Evolutionary conservation across 2,113 vertebrate genomes (phyloP), one percentile per base, ranked within the genome.

Genomic region (Zapus hudsonius): DNA sequence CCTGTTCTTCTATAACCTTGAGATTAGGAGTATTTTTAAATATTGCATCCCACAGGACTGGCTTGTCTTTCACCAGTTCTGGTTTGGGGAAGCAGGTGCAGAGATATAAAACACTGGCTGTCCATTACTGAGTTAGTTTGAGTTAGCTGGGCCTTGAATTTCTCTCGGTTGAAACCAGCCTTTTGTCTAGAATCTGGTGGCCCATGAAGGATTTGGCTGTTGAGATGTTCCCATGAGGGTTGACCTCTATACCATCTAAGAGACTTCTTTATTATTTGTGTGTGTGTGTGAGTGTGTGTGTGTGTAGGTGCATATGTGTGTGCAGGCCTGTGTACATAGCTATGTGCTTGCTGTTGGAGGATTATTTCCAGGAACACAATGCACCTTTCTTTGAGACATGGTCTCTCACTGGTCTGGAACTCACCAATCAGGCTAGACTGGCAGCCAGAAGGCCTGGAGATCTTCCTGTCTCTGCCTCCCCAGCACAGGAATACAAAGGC

Each of bases 201-300:
- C 9, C 69, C 47, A 8, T 0, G 3, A 0, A 29, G 5, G 3
- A 15, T 23, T 7, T 0, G 5, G 11, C 52, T 5, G 22, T 22
- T 1, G 25, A 74, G 20, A 11, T 8, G 2, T 27, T 3, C 57
- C 55, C 20, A 19, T 36, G 11, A 59, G 7, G 23, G 38, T 12
- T 0, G 29, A 63, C 4, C 7, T 64, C 16, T 42, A 7, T 40
- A 8, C 10, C 2, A 25, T n/a, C 19, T 36, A n/a, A 25, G 64
- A 83, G n/a, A 7, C 44, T 17, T 11, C 13, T 6, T 19, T 12
- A 44, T 13, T 66, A 9, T 66, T 42, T n/a, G 22, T 20, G 19
- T 25, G 19, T 61, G 59, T 61, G 22, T 61, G 59, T 20, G 23
- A 23, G 59, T 61, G 59, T 61, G 59, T 52, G 52, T 52, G 11